Evolutionary conservation across 2,113 vertebrate species (phyloP).

Genomic region (Etheostoma spectabile): DNA sequence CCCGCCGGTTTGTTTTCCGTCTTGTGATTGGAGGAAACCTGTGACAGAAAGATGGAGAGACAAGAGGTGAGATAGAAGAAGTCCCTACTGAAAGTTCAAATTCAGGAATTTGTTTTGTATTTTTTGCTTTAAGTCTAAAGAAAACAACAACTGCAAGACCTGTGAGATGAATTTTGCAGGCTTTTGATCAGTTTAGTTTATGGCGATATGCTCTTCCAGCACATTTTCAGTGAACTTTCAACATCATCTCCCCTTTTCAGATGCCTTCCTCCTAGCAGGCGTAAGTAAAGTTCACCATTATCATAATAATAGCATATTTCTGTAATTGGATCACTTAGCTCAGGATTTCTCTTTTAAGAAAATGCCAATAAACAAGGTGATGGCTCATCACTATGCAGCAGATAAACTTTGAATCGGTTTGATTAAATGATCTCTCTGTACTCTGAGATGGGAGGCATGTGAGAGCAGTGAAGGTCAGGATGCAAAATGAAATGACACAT

Average conservation of each 20-base stretch:
- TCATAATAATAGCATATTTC: constrained; percentile 63
- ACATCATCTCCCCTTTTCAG: neutral
- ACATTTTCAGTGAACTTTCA: neutral
- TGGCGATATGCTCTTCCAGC: neutral
- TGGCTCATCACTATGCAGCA: constrained; percentile 46
- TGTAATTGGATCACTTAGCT: neutral
- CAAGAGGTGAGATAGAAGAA: neutral
- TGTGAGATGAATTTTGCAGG: neutral
- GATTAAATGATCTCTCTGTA: constrained; percentile 12
- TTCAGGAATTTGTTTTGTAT: constrained; percentile 3
- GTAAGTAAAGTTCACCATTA: constrained; percentile 62
- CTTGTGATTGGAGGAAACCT: constrained; percentile 10
- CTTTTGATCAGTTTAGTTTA: neutral
- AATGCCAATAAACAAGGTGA: constrained; percentile 38
- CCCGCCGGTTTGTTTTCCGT: neutral
- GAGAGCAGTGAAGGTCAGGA: constrained; percentile 36
- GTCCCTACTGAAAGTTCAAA: neutral
- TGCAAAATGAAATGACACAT: constrained; percentile 4
- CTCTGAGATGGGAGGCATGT: constrained; percentile 25
- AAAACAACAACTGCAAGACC: neutral
- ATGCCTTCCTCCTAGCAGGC: neutral
- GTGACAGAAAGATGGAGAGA: neutral
- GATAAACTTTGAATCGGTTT: constrained; percentile 61
- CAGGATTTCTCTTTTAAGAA: neutral
- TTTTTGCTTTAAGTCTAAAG: neutral